These are phyloP conservation scores for Parasteatoda lunata DNA, from an alignment of 2,888 invertebrate genomes.

Conservation along the genomic window DNA sequence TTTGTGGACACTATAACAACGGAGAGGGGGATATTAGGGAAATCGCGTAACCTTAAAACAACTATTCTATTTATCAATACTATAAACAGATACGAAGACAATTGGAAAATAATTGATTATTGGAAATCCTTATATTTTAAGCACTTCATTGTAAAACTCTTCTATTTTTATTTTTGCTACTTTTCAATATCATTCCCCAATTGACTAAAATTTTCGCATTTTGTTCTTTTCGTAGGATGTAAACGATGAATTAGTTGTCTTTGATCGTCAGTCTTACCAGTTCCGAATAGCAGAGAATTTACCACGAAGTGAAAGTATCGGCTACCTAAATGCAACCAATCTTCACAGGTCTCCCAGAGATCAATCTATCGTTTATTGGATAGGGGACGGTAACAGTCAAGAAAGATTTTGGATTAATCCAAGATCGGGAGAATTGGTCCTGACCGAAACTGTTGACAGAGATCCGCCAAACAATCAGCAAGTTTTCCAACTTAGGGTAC, in stretches of 20 bases:
- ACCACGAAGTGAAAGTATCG: slow-evolving; percentile 70
- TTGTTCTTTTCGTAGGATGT: slow-evolving; percentile 68
- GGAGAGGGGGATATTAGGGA: too few species aligned
- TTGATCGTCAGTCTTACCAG: slow-evolving; percentile 71
- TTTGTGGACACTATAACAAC: too few species aligned
- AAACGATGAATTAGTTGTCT: slow-evolving; percentile 71
- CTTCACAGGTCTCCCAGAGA: slow-evolving; percentile 68
- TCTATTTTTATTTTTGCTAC: too few species aligned
- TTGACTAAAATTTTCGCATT: not conserved
- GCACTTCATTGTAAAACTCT: too few species aligned
- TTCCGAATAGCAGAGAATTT: slow-evolving; percentile 71
- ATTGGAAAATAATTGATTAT: too few species aligned
- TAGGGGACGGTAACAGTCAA: slow-evolving; percentile 68
- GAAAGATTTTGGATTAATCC: slow-evolving; percentile 71
- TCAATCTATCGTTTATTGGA: slow-evolving; percentile 72
- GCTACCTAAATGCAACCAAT: slow-evolving; percentile 71
- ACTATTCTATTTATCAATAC: too few species aligned
- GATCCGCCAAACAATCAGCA: slow-evolving; percentile 71
- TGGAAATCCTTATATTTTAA: too few species aligned
- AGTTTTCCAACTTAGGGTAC: slow-evolving; percentile 70
- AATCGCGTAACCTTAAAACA: too few species aligned
- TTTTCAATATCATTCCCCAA: too few species aligned
- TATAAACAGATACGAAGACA: too few species aligned
- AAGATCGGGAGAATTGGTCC: slow-evolving; percentile 71
- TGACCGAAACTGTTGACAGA: slow-evolving; percentile 71